Percentiles rank a stretch among this genome's conserved stretches.
phyloP scores from a whole-genome alignment of 2,113 vertebrate genomes.

The Gasterosteus nipponicus region DNA sequence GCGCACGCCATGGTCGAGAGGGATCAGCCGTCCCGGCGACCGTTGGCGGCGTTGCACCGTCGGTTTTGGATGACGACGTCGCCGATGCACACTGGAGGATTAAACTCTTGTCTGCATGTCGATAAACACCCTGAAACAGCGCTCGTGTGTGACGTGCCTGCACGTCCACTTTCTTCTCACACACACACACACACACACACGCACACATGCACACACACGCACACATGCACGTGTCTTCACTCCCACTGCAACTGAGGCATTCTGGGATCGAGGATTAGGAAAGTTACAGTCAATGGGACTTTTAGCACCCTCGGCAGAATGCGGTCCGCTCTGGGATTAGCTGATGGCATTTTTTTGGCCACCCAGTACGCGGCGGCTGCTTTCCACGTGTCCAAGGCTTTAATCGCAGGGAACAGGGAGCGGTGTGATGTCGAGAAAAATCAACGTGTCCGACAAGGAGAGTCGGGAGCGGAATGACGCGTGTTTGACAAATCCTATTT shows the following conservation, averaged over 20 bases:
- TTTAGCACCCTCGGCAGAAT: constrained; percentile 40
- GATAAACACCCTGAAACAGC: constrained; percentile 40
- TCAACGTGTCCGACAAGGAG: constrained; percentile 8
- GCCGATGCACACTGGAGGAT: constrained; percentile 35
- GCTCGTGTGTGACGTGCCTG: neutral
- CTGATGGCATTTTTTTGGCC: constrained; percentile 33
- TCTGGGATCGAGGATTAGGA: constrained; percentile 50
- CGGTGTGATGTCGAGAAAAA: neutral
- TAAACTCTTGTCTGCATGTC: constrained; percentile 37
- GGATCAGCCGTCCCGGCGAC: constrained; percentile 42
- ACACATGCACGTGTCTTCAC: neutral
- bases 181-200: constrained; percentile 11
- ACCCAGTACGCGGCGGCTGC: neutral
- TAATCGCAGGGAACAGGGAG: neutral
- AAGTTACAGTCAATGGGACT: constrained; percentile 31
- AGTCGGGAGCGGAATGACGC: neutral
- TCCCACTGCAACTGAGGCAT: constrained; percentile 21
- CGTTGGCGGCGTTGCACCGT: constrained; percentile 10
- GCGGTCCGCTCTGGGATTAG: constrained; percentile 40
- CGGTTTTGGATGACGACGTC: constrained; percentile 50
- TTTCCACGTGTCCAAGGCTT: constrained; percentile 2
- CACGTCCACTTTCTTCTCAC: neutral
- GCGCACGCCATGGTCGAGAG: constrained; percentile 48
- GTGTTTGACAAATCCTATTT: constrained; percentile 37
- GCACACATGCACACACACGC: constrained; percentile 5